Percentiles rank a stretch among this genome's conserved stretches.
phyloP scores from a whole-genome alignment of 2,888 invertebrate genomes.

The Osmoderma eremita region DNA sequence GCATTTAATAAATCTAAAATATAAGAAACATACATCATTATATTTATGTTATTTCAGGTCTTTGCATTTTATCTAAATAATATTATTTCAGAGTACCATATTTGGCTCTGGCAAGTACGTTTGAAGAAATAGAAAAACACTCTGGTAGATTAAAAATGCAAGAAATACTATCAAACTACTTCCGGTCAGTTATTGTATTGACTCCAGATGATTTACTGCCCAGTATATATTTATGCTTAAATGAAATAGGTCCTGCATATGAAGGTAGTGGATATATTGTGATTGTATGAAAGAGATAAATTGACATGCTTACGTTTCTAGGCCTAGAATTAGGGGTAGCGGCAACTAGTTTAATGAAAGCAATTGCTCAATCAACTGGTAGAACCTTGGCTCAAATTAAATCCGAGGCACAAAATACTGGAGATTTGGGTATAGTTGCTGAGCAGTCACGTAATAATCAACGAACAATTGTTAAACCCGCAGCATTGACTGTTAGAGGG shows the following conservation, averaged over 20 bases:
- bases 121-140: slow-evolving; percentile 88
- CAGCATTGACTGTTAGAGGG: slow-evolving; percentile 75
- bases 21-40: slow-evolving; percentile 9
- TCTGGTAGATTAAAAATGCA: slow-evolving; percentile 89
- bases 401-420: slow-evolving; percentile 73
- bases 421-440: slow-evolving; percentile 93
- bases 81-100: slow-evolving; percentile 82
- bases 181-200: slow-evolving; percentile 88
- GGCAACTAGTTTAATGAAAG: slow-evolving; percentile 93
- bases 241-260: slow-evolving; percentile 95
- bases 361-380: slow-evolving; percentile 90
- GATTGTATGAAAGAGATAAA: neutral
- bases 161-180: slow-evolving; percentile 90
- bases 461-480: slow-evolving; percentile 86
- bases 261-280: slow-evolving; percentile 70
- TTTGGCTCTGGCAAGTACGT: slow-evolving; percentile 87
- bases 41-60: neutral
- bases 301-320: slow-evolving; percentile 49
- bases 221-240: slow-evolving; percentile 94
- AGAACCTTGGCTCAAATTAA: slow-evolving; percentile 86
- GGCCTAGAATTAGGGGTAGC: slow-evolving; percentile 91
- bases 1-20: too few relatives aligned
- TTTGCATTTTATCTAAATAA: neutral
- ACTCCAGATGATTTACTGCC: slow-evolving; percentile 90
- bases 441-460: slow-evolving; percentile 87